phyloP scores from a whole-genome alignment of 1,140 invertebrate species.

The Drosophila nebulosa region DNA sequence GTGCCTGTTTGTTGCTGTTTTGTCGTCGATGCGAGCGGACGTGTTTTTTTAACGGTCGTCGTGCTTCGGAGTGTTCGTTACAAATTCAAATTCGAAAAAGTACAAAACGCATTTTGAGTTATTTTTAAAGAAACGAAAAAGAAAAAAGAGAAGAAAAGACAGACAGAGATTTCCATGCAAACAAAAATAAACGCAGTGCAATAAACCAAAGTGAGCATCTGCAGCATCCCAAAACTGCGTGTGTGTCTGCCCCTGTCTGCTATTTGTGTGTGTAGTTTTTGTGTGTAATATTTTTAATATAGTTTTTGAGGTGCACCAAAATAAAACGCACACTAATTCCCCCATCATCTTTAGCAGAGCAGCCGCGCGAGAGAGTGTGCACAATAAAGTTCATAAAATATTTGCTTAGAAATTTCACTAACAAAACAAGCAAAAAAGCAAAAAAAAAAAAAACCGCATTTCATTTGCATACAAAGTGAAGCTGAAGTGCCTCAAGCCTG shows the following conservation, averaged over 20 bases:
- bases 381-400: conserved; percentile 29
- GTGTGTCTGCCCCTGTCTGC: conserved; percentile 25
- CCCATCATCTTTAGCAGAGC: too few relatives aligned
- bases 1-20: background rate
- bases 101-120: conserved; percentile 53
- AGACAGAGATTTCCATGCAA: conserved; percentile 39
- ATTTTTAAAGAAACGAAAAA: conserved; percentile 59
- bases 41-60: background rate
- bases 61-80: conserved; percentile 54
- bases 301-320: conserved; percentile 34
- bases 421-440: background rate
- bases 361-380: conserved; percentile 34
- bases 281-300: conserved; percentile 38
- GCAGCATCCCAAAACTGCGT: conserved; percentile 38
- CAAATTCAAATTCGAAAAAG: conserved; percentile 59
- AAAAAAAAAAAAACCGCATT: conserved; percentile 15
- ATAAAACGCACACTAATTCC: conserved; percentile 49
- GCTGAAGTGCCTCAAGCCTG: background rate
- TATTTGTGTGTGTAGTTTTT: conserved; percentile 22
- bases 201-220: conserved; percentile 55
- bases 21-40: conserved; percentile 1
- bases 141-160: background rate
- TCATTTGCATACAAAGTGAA: conserved; percentile 49
- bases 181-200: conserved; percentile 50
- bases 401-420: conserved; percentile 62